These are phyloP conservation scores for Halcyon chelicuti DNA, from an alignment of 2,797 vertebrate species.

Conservation along the genomic window DNA sequence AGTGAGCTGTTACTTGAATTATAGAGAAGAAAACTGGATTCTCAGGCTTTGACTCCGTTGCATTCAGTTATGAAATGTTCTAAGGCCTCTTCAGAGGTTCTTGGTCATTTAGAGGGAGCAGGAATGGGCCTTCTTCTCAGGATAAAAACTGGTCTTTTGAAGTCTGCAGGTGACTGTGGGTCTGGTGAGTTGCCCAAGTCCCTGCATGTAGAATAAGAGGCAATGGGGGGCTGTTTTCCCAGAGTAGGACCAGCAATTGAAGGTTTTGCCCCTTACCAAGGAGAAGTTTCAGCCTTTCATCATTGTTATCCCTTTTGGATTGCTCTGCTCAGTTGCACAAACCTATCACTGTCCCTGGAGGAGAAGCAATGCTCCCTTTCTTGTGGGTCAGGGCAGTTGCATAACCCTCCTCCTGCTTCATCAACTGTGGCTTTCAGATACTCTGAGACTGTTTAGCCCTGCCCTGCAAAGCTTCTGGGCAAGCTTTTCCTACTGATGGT, in stretches of 20 bases:
- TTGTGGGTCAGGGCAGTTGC: accelerated
- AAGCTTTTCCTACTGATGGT: not conserved
- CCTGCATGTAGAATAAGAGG: not conserved
- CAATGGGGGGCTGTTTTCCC: not conserved
- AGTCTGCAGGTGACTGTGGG: not conserved
- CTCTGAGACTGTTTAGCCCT: not conserved
- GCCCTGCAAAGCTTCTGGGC: not conserved
- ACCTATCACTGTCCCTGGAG: not conserved
- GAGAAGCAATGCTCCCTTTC: not conserved
- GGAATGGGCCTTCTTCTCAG: not conserved
- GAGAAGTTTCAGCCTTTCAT: not conserved
- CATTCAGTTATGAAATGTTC: not conserved
- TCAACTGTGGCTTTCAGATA: not conserved
- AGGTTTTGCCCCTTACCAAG: not conserved
- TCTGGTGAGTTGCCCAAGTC: accelerated
- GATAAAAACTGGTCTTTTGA: not conserved
- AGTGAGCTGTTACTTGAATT: constrained; percentile 44
- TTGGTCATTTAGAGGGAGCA: not conserved
- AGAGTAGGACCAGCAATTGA: not conserved
- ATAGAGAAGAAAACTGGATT: not conserved
- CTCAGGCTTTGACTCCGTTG: not conserved
- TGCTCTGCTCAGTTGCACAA: not conserved
- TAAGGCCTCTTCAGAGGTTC: not conserved
- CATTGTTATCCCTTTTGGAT: not conserved
- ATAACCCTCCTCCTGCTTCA: not conserved